Base-by-base conservation (phyloP, 2,113 vertebrate species). In the Thymallus thymallus region DNA sequence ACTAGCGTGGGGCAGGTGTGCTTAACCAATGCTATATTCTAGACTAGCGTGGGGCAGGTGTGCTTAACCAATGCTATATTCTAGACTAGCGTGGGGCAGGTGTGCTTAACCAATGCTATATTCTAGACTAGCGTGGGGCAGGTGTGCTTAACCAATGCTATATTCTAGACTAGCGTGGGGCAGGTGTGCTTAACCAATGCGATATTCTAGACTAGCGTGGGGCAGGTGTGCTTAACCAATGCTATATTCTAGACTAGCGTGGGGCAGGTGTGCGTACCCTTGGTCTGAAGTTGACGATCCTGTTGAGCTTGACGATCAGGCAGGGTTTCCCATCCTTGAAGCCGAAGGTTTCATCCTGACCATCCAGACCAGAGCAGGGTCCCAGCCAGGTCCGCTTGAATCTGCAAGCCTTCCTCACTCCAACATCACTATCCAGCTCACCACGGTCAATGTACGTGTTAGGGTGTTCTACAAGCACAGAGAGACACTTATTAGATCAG, bases 221-320 rank as follows among this genome's bases (percentile, higher is more conserved):
- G 13, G 51, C 5, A 20, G 4, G 51, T 20, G 4, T 48, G 89
- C 94, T 55, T 20, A 6, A 20, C 9, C 18, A 18, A 20, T 4
- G 18, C 5, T 55, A 20, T 18, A 10, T 10, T 20, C 51, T 55
- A 1, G 16, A 6, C 4, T 14, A 20, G 51, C 2, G 51, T 55
- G 51, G 51, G 13, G 51, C 5, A 20, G 4, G 51, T 20, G 4
- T 48, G 89, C 94, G 90, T 86, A 93, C 98, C 94, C 85, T 90
- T n/a, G 98, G 98, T 87, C 80, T 94, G 90, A 94, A 99, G 86
- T 94, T 95, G 72, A 98, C 91, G 6, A 99, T 93, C 80, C 96
- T 93, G 93, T 99, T 99, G 73, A 99, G 95, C 85, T 99, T 99
- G 69, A 97, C 88, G 0, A 99, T 90, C 58, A 99, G 20, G 75